phyloP scores from a whole-genome alignment of 2,113 vertebrate species.

The Euleptes europaea region DNA sequence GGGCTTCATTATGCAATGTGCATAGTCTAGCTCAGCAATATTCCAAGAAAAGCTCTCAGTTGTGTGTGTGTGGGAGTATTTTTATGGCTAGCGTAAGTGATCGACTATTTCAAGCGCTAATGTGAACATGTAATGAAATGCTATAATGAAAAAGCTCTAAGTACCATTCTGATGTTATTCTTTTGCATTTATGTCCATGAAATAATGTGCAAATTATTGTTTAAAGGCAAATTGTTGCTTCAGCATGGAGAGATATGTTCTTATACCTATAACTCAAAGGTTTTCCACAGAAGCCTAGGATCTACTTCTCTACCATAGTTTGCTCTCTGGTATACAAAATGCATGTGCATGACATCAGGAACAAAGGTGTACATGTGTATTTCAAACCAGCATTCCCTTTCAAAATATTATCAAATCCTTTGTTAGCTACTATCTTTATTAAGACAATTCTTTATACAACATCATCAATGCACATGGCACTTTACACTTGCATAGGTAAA shows the following conservation, averaged over 20 bases:
- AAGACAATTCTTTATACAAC: background rate
- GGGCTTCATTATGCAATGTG: conserved; percentile 28
- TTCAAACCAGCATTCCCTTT: background rate
- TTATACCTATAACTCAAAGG: conserved; percentile 55
- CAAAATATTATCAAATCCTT: background rate
- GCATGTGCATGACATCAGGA: background rate
- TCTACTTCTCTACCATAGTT: background rate
- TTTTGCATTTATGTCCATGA: conserved; percentile 26
- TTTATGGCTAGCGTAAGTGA: conserved; percentile 48
- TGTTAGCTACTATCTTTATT: background rate
- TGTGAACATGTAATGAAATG: conserved; percentile 49
- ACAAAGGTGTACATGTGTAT: background rate
- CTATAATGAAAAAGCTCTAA: conserved; percentile 44
- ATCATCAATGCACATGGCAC: too few relatives aligned
- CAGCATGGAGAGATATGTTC: conserved; percentile 42
- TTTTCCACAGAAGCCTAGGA: background rate
- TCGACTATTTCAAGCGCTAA: conserved; percentile 43
- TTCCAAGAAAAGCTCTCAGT: conserved; percentile 21
- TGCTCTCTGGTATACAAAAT: background rate
- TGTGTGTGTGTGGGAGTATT: conserved; percentile 29
- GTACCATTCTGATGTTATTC: background rate
- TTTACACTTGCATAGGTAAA: too few relatives aligned
- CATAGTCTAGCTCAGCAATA: conserved; percentile 23
- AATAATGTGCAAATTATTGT: conserved; percentile 41
- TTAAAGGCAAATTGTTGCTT: conserved; percentile 44